Evolutionary conservation across 2,888 invertebrate species (phyloP), one percentile per base, ranked within the genome.

Genomic region (Orthosia cruda): DNA sequence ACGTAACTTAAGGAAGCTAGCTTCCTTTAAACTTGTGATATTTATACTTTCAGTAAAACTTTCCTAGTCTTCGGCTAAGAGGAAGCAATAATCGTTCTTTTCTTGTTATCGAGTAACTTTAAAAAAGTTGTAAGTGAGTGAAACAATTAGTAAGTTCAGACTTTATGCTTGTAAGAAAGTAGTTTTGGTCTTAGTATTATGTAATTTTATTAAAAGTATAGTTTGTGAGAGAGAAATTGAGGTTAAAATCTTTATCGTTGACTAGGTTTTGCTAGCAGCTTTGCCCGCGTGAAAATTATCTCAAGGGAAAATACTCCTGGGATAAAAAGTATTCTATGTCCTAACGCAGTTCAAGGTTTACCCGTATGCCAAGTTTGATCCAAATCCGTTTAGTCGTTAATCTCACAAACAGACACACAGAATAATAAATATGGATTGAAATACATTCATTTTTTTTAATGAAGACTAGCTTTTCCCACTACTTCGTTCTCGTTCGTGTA

Each of bases 91-190:
- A 80, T 81, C 79, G 68, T 81, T 80, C 11, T 20, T 32, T 71
- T 71, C 66, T 45, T 59, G 62, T 47, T 80, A 83, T 62, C 0
- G 83, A 55, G 67, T 71, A 65, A 61, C 61, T 74, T 86, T 74
- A 64, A 81, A 76, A 81, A 81, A 71, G 77, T 82, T 80, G 74
- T 71, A 58, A 64, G 57, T 59, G 61, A 84, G 65, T 67, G 49
- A 77, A 83, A 83, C 84, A 80, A 81, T 81, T 80, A 81, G 74
- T 45, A 16, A 80, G 55, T 83, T 65, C 13, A 3, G 49, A 67
- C n/a, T 83, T 78, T 67, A 64, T 52, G 12, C 40, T 82, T 65
- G n/a, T 62, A 20, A 4, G 16, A 20, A 77, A 82, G 45, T 70
- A 62, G 52, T 54, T 63, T 45, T 45, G 23, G 32, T 54, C 16